phyloP scores from a whole-genome alignment of 2,888 invertebrate species.

The Strigamia maritima region DNA sequence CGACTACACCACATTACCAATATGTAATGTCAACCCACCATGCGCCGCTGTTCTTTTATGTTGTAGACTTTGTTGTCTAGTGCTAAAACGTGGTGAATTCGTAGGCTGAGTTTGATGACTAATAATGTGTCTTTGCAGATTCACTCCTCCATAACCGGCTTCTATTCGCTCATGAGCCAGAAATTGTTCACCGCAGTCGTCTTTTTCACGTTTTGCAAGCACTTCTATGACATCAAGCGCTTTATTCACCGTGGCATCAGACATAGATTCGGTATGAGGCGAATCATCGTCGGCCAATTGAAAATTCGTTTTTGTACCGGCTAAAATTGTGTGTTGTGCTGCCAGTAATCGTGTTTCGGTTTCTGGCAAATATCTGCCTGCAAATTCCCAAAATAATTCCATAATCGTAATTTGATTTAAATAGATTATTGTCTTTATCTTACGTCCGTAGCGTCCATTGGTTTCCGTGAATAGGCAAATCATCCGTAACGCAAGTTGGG shows the following conservation, averaged over 20 bases:
- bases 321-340: not conserved
- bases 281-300: not conserved
- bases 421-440: not conserved
- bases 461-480: not conserved
- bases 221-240: not conserved
- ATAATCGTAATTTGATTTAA: too few relatives aligned
- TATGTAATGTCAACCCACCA: too few relatives aligned
- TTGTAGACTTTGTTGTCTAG: too few relatives aligned
- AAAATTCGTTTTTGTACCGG: not conserved
- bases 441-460: not conserved
- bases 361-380: not conserved
- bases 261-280: not conserved
- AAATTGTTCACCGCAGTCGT: not conserved
- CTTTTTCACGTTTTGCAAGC: not conserved
- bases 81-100: too few relatives aligned
- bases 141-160: not conserved
- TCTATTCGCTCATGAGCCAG: not conserved
- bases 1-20: too few relatives aligned
- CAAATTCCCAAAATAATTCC: not conserved
- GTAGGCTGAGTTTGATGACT: too few relatives aligned
- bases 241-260: not conserved
- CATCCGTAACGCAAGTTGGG: not conserved
- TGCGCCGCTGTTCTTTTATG: too few relatives aligned
- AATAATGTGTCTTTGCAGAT: too few relatives aligned
- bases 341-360: not conserved